Evolutionary conservation across 2,888 invertebrate species (phyloP), one percentile per base, ranked within the genome.

Genomic region (Suillia variegata): DNA sequence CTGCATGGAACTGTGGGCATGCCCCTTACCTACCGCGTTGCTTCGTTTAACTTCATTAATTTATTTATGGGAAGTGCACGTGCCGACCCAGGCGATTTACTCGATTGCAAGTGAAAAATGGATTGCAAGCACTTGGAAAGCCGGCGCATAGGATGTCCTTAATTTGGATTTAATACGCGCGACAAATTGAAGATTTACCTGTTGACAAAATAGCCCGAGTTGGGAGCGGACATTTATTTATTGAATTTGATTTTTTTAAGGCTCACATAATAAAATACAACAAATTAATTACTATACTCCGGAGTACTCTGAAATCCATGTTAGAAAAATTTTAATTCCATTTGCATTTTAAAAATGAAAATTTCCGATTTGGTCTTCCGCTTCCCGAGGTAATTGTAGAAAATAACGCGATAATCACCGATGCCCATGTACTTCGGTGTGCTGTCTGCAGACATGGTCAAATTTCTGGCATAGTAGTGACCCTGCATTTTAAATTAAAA

Each of bases 61-160:
- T 72, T 74, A 74, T 74, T 74, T 74, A 76, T 74, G 76, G 62
- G 73, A 74, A 69, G 55, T 70, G 74, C 74, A 74, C 75, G 76
- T 76, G 74, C 75, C n/a, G n/a, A n/a, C n/a, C n/a, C n/a, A n/a
- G 61, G 59, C 73, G 69, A 65, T 68, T 73, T 69, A 61, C 60
- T 67, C 74, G 66, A 67, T 69, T 67, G 70, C 62, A 74, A 76
- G 74, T 75, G 75, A 70, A 68, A 72, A 73, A 75, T 67, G 64
- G 69, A 73, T 75, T 55, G 26, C 33, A 61, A 64, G 33, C 54
- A 61, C 56, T 42, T 22, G 26, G n/a, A n/a, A n/a, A n/a, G n/a
- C n/a, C n/a, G n/a, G n/a, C n/a, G n/a, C n/a, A n/a, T n/a, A n/a
- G n/a, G n/a, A n/a, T n/a, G n/a, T n/a, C 33, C 57, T 73, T 69